A percentile compares a stretch with the other conserved stretches of the same genome.
phyloP scores from a whole-genome alignment of 2,888 invertebrate species.

The Thysanoteuthis rhombus region DNA sequence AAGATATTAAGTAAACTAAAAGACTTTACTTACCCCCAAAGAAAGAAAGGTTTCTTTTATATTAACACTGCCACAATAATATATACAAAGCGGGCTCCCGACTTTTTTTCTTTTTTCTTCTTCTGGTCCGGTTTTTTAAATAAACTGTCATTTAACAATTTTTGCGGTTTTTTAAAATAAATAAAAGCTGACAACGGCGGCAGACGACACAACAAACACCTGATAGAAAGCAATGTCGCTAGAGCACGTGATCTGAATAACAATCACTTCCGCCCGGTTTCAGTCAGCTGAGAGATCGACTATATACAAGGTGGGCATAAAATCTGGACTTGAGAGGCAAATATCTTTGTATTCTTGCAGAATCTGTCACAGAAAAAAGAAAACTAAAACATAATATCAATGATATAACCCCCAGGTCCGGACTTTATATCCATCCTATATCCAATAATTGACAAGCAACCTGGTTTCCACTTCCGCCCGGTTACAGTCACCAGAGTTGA shows the following conservation, averaged over 20 bases:
- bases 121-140: not conserved
- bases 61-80: not conserved
- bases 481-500: not conserved
- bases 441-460: not conserved
- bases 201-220: conserved; percentile 12
- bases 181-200: not conserved
- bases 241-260: not conserved
- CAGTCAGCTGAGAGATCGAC: no score
- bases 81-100: not conserved
- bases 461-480: not conserved
- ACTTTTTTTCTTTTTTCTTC: not conserved
- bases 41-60: not conserved
- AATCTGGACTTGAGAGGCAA: no score
- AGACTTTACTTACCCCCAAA: not conserved
- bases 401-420: no score
- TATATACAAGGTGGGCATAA: no score
- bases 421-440: no score
- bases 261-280: not conserved
- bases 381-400: no score
- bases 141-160: not conserved
- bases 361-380: no score
- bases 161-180: not conserved
- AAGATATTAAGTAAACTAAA: no score
- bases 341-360: no score
- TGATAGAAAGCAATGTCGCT: not conserved